A percentile compares a stretch with the other conserved stretches of the same genome.
These are phyloP conservation scores for Atherinomorus stipes DNA, from an alignment of 2,113 vertebrate genomes.

Conservation along the genomic window DNA sequence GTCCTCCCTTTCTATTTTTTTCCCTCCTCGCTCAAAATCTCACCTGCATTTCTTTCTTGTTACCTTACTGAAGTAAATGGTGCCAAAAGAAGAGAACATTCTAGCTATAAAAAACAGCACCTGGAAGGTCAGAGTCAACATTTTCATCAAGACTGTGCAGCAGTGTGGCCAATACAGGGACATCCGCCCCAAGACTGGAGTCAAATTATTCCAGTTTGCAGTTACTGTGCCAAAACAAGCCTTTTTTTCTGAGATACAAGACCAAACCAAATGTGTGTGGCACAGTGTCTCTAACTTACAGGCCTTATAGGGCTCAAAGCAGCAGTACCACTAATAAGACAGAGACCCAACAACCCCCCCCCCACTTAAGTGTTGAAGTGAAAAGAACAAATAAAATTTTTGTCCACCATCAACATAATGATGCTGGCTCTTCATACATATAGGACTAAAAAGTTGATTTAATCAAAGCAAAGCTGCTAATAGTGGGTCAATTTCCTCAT, in stretches of 20 bases:
- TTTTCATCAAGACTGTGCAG: constrained; percentile 29
- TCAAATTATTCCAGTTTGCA: constrained; percentile 50
- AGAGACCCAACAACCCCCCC: not conserved
- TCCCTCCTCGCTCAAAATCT: not conserved
- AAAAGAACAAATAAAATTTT: not conserved
- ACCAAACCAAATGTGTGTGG: not conserved
- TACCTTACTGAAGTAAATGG: constrained; percentile 17
- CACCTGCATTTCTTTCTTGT: not conserved
- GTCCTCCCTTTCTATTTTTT: not conserved
- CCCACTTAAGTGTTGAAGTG: not conserved
- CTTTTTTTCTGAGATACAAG: constrained; percentile 11
- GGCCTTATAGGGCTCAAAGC: not conserved
- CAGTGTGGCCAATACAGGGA: not conserved
- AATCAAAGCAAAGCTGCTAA: constrained; percentile 5
- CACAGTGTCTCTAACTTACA: not conserved
- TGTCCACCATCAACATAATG: no score
- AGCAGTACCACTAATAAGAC: not conserved
- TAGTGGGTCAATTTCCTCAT: not conserved
- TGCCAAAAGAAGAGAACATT: constrained; percentile 28
- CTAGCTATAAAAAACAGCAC: not conserved
- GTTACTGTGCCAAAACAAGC: constrained; percentile 36
- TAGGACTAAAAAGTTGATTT: not conserved
- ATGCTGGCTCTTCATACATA: constrained; percentile 1
- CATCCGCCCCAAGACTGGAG: constrained; percentile 28
- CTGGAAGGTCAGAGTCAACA: not conserved